Conservation (phyloP, 1,140 invertebrate species). For the Sipha flava region DNA sequence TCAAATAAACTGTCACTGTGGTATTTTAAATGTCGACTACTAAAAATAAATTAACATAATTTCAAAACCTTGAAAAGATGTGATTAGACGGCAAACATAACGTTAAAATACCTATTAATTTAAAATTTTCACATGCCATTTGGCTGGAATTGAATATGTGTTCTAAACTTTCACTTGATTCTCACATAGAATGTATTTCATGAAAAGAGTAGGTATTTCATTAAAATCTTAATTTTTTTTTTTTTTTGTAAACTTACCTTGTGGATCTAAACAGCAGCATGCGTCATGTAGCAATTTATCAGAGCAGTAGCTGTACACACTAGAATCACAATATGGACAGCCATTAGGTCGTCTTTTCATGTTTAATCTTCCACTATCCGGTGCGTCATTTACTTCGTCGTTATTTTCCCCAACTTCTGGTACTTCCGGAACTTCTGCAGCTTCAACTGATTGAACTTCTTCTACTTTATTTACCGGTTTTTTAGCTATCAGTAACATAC, state of each 20-base stretch:
- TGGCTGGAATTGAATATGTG: too few relatives aligned
- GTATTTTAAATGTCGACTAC: too few relatives aligned
- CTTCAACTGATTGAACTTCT: background rate
- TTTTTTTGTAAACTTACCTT: slow-evolving; percentile 47
- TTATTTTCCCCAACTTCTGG: background rate
- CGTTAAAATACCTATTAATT: too few relatives aligned
- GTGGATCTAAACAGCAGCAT: slow-evolving; percentile 55
- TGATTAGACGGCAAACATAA: too few relatives aligned
- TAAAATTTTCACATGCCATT: too few relatives aligned
- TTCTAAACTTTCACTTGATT: too few relatives aligned
- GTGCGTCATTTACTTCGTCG: background rate
- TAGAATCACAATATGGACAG: slow-evolving; percentile 64
- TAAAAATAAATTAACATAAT: too few relatives aligned
- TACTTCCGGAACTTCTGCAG: background rate
- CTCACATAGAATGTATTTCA: too few relatives aligned
- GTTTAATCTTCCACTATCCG: background rate
- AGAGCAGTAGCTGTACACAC: slow-evolving; percentile 63
- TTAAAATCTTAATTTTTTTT: background rate
- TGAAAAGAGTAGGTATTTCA: too few relatives aligned
- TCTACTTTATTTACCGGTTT: background rate
- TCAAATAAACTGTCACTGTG: too few relatives aligned
- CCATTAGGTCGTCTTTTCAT: slow-evolving; percentile 31
- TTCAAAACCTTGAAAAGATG: too few relatives aligned
- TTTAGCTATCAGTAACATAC: background rate
- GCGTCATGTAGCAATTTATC: slow-evolving; percentile 64